A percentile compares a stretch with the other conserved stretches of the same genome.
These are phyloP conservation scores for Boloria euphrosyne DNA, from an alignment of 2,888 invertebrate genomes.

Conservation along the genomic window DNA sequence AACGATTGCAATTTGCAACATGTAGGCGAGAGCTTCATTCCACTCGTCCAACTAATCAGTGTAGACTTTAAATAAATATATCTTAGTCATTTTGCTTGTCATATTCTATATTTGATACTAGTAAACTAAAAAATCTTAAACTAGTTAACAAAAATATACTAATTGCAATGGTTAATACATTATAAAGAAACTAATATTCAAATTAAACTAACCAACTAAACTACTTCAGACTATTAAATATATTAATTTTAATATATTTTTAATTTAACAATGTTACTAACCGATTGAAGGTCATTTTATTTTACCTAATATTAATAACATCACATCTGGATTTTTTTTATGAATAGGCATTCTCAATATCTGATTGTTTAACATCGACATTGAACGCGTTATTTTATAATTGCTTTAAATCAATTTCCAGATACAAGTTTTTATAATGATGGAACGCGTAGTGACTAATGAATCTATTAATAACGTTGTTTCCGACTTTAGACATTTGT, in stretches of 20 bases:
- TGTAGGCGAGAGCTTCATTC: constrained; percentile 28
- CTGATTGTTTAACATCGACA: constrained; percentile 25
- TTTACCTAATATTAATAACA: constrained; percentile 42
- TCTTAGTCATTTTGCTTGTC: constrained; percentile 30
- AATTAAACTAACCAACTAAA: too few species aligned
- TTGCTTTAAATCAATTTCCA: constrained; percentile 25
- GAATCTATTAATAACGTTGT: constrained; percentile 41
- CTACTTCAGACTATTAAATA: too few species aligned
- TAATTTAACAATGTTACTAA: constrained; percentile 45
- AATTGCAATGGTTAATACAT: too few species aligned
- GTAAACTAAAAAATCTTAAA: too few species aligned
- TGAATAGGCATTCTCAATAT: constrained; percentile 22
- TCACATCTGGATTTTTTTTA: constrained; percentile 32
- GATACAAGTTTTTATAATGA: constrained; percentile 23
- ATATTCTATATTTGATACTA: not conserved
- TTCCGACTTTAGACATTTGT: constrained; percentile 40
- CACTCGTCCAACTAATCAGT: constrained; percentile 39
- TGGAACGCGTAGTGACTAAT: constrained; percentile 32
- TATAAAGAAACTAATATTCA: too few species aligned
- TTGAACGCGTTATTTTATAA: constrained; percentile 26
- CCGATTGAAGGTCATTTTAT: constrained; percentile 52
- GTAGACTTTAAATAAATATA: constrained; percentile 40
- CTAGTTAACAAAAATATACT: too few species aligned
- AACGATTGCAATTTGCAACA: constrained; percentile 8
- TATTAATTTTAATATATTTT: not conserved